Conservation (phyloP, 1,140 invertebrate genomes). For the Andrena cerasifolii region DNA sequence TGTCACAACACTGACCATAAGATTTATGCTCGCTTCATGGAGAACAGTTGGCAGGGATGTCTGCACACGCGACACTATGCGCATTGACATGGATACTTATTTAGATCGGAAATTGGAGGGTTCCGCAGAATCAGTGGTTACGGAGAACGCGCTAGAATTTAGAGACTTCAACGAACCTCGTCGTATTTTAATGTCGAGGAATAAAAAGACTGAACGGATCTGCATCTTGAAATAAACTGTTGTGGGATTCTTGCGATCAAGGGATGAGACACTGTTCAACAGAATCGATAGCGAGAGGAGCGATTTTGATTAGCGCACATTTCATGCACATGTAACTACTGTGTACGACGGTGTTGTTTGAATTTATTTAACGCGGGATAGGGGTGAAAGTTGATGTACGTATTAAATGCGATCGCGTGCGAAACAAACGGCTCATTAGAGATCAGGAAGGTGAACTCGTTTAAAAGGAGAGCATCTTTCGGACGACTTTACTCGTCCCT, state of each 20-base stretch:
- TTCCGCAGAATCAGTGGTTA: not conserved
- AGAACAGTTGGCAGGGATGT: no score
- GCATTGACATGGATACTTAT: no score
- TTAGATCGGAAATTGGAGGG: no score
- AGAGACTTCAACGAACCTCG: conserved; percentile 9
- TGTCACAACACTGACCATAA: no score
- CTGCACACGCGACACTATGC: no score
- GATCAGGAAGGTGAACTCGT: conserved; percentile 16
- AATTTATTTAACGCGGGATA: not conserved
- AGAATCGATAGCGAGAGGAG: not conserved
- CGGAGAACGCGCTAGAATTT: no score
- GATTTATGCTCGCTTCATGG: no score
- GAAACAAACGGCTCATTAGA: not conserved
- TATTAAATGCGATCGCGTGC: not conserved
- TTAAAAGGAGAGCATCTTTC: conserved; percentile 28
- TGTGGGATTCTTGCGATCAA: not conserved
- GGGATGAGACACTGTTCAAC: not conserved
- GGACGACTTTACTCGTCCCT: conserved; percentile 39
- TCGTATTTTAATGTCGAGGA: not conserved
- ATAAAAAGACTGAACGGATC: not conserved
- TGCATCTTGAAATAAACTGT: not conserved
- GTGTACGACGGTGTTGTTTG: not conserved
- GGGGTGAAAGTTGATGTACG: not conserved
- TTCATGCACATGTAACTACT: no score
- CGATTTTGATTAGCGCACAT: no score